Conservation (phyloP, 2,888 invertebrate genomes). For the Lacanobia wlatinum region DNA sequence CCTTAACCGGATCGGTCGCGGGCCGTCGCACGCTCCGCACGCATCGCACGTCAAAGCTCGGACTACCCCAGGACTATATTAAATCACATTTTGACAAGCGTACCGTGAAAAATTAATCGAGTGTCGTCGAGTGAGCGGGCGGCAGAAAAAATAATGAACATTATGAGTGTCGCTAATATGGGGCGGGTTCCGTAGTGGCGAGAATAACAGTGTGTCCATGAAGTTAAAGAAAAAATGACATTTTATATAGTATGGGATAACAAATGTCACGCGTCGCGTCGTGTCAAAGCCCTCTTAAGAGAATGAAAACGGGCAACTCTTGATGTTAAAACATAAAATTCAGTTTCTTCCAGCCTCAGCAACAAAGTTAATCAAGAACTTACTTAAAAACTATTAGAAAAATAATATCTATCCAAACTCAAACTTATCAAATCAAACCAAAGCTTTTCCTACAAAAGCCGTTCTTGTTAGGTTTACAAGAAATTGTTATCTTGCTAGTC, state of each 20-base stretch:
- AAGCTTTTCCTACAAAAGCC: neutral
- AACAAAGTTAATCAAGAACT: neutral
- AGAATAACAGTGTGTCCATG: neutral
- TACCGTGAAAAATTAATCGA: conserved; percentile 91
- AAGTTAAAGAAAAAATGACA: neutral
- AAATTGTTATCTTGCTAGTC: neutral
- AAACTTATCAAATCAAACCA: neutral
- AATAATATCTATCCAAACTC: neutral
- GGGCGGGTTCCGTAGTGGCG: conserved; percentile 41
- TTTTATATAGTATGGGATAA: neutral
- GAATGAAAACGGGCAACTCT: neutral
- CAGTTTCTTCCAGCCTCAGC: neutral
- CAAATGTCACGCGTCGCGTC: too few species aligned
- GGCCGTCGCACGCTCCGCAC: conserved; percentile 74
- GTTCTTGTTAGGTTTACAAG: neutral
- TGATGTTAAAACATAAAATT: neutral
- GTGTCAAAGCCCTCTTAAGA: neutral
- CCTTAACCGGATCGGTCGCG: conserved; percentile 69
- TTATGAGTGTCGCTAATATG: conserved; percentile 24
- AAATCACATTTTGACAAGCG: conserved; percentile 91
- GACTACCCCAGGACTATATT: conserved; percentile 84
- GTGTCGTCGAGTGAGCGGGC: conserved; percentile 86
- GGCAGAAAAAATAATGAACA: conserved; percentile 75
- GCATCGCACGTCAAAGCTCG: conserved; percentile 87
- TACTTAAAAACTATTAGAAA: neutral